Evolutionary conservation across 2,888 invertebrate genomes (phyloP).

Genomic region (Nomada fabriciana): DNA sequence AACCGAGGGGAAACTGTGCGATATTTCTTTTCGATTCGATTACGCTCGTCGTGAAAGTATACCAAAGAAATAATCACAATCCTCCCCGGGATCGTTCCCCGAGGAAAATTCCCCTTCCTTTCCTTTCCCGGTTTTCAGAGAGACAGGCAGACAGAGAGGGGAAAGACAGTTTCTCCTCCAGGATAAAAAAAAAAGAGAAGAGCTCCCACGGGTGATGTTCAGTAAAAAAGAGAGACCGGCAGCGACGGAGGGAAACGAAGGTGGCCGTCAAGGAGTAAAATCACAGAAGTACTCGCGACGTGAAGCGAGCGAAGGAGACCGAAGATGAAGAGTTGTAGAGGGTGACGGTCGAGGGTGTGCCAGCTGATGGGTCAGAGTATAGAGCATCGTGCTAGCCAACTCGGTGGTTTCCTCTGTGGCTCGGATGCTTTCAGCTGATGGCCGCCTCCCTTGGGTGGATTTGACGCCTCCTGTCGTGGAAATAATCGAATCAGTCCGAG

Average conservation of each 20-base stretch:
- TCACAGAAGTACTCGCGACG: slow-evolving; percentile 68
- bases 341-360: slow-evolving; percentile 53
- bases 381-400: slow-evolving; percentile 94
- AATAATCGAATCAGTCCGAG: slow-evolving; percentile 28
- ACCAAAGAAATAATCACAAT: slow-evolving; percentile 51
- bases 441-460: slow-evolving; percentile 92
- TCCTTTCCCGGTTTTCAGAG: not conserved
- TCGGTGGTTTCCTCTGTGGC: slow-evolving; percentile 92
- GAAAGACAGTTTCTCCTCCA: slow-evolving; percentile 55
- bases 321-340: slow-evolving; percentile 46
- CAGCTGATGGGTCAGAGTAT: slow-evolving; percentile 90
- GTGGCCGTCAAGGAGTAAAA: slow-evolving; percentile 78
- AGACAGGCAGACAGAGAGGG: slow-evolving; percentile 5
- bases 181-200: slow-evolving; percentile 32
- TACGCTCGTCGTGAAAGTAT: too few relatives aligned
- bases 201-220: slow-evolving; percentile 44
- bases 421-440: slow-evolving; percentile 92
- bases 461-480: slow-evolving; percentile 91
- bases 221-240: slow-evolving; percentile 58
- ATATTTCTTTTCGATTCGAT: too few relatives aligned
- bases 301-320: slow-evolving; percentile 55
- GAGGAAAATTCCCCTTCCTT: slow-evolving; percentile 20
- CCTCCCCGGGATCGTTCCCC: slow-evolving; percentile 26
- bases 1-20: too few relatives aligned
- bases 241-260: slow-evolving; percentile 58